Base-by-base conservation (phyloP, 2,888 invertebrate genomes). In the Megaustenia siamemsis region DNA sequence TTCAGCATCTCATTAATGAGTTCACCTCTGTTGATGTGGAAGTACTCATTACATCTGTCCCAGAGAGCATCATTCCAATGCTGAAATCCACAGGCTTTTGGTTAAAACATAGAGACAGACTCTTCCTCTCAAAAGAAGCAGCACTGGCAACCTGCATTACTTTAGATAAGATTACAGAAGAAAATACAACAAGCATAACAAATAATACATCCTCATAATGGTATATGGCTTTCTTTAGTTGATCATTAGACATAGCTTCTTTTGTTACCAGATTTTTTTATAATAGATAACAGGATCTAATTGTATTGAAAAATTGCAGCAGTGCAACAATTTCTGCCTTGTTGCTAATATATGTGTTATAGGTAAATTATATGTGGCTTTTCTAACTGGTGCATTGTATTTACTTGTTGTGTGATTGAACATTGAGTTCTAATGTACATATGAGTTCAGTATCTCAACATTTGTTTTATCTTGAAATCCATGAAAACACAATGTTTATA, bases 61-160 rank as follows among this genome's bases (percentile, higher is more conserved):
- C 86, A 56, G 86, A 86, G 45, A 87, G 68, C 32, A 80, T 84
- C 40, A 63, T 87, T 15, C 71, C 69, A 40, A 84, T 84, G 56
- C 53, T 87, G n/a, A 79, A 87, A 40, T 86, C 82, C 21, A 82
- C 84, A 0, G 87, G 86, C 10, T 87, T 87, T 69, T 49, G 82
- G 71, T 35, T 56, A 21, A 87, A 87, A 45, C 43, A 87, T 71
- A 76, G 80, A 56, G 80, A 80, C 2, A 35, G 45, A 12, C 76
- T 87, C 12, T 87, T 84, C 40, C 40, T 87, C n/a, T 43, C 82
- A 28, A 53, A 82, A 3, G 86, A 87, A 35, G 79, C 80, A 53
- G 87, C 87, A n/a, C 49, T 87, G 28, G 80, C 79, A 73, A 76
- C 78, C 35, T 10, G 71, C 28, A 71, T 66, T 15, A 40, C 40